Conservation (phyloP, 2,113 vertebrate species). For the Hippoglossus stenolepis region DNA sequence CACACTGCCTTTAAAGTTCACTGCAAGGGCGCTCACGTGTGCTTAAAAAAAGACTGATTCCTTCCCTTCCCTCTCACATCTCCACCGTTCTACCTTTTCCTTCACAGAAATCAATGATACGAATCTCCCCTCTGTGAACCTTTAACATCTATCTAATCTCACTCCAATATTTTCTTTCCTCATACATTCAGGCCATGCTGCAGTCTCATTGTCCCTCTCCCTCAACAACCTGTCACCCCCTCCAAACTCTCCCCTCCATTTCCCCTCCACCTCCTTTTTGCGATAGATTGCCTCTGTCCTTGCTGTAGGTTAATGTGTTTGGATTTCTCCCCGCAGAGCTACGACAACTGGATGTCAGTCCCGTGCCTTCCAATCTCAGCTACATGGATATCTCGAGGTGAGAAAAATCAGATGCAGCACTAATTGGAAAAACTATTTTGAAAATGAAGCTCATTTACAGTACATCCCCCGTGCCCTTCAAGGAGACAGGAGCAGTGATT, state of each 20-base stretch:
- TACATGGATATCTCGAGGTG: constrained; percentile 97
- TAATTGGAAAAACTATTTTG: constrained; percentile 5
- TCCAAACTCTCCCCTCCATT: constrained; percentile 22
- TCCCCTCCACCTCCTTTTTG: constrained; percentile 42
- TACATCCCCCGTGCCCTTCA: not conserved
- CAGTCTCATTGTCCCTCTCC: constrained; percentile 42
- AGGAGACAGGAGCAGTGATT: not conserved
- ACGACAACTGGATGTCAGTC: constrained; percentile 89
- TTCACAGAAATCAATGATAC: not conserved
- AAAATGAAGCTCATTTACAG: constrained; percentile 11
- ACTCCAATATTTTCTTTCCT: not conserved
- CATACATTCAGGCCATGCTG: constrained; percentile 14
- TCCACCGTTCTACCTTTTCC: not conserved
- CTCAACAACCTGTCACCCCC: constrained; percentile 14
- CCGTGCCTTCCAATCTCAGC: constrained; percentile 90
- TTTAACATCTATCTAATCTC: not conserved
- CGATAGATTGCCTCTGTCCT: constrained; percentile 59
- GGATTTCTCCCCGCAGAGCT: constrained; percentile 84
- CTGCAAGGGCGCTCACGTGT: not conserved
- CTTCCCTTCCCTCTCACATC: not conserved
- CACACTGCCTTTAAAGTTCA: not conserved
- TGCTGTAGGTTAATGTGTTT: constrained; percentile 74
- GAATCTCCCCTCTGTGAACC: not conserved
- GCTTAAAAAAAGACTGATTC: not conserved
- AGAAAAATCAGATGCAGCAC: constrained; percentile 46